phyloP scores from a whole-genome alignment of 2,888 invertebrate genomes.

The Tenthredo amoena region DNA sequence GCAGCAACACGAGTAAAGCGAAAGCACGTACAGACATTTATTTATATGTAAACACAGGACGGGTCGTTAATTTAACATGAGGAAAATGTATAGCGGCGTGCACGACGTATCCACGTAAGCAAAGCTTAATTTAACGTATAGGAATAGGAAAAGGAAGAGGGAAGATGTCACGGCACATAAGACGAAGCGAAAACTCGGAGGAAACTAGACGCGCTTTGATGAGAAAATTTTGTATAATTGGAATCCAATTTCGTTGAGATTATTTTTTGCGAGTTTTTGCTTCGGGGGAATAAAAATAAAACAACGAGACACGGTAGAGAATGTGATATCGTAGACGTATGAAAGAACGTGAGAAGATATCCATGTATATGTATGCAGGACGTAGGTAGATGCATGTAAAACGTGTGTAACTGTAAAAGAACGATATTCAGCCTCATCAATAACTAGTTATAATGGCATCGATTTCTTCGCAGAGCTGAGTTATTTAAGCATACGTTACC shows the following conservation, averaged over 20 bases:
- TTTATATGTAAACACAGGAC: neutral
- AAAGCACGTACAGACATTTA: slow-evolving; percentile 58
- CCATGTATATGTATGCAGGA: slow-evolving; percentile 25
- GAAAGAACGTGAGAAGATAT: neutral
- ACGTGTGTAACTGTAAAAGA: neutral
- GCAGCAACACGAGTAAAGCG: slow-evolving; percentile 64
- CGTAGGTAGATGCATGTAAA: slow-evolving; percentile 30
- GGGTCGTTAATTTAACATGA: neutral
- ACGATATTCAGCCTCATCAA: neutral
- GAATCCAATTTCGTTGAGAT: neutral
- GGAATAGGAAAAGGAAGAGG: neutral
- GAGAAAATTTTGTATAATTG: too few species aligned
- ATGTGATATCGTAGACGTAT: neutral
- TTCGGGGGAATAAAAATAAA: neutral
- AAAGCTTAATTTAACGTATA: neutral
- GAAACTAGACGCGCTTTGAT: neutral
- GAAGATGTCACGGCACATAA: neutral
- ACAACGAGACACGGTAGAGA: neutral
- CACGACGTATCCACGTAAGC: neutral
- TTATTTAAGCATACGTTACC: slow-evolving; percentile 31
- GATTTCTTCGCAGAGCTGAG: neutral
- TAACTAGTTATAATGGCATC: neutral
- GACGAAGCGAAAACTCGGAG: neutral
- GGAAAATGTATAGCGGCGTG: slow-evolving; percentile 3
- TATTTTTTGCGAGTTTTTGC: neutral